Evolutionary conservation across 2,797 vertebrate genomes (phyloP), one percentile per base, ranked within the genome.

Genomic region (Pseudopleuronectes americanus): DNA sequence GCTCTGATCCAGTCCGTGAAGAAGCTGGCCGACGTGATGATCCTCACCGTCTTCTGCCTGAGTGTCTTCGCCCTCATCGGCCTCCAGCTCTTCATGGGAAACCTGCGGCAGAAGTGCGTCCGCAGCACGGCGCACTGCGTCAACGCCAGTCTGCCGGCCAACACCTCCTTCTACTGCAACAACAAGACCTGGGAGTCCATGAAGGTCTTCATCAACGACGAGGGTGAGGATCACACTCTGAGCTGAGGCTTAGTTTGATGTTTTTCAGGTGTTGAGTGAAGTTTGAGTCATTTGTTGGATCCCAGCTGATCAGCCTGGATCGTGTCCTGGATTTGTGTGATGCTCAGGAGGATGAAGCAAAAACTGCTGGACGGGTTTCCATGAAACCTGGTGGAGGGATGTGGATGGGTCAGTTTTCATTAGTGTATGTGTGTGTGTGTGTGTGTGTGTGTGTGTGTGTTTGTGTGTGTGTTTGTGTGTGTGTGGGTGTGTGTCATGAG

Each of bases 21-120:
- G 93, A 98, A 98, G 81, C 95, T 98, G 8, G 92, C 96, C 0
- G 93, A 98, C 48, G 96, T 98, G 83, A 98, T 97, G 94, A 97
- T 98, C 90, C 94, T 98, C 77, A 97, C 97, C 0, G 89, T 97
- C 82, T 98, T 98, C 94, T 98, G 96, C 76, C 80, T 98, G 67
- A 97, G 97, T 22, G 97, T 99, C 79, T 99, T 99, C 62, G 97
- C 97, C 58, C 94, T 98, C 74, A 96, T 98, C 64, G 97, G 93
- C 87, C 95, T 97, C 84, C 97, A 96, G 95, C 95, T 98, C 76
- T 99, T 99, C 92, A 99, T 98, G 97, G 97, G 97, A 22, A 98
- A 98, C 91, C 89, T 99, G 78, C 90, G 96, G 36, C 95, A 98
- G 90, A 99, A 99, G 64, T 99, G 97, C 8, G 93, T 99, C 45